Evolutionary conservation across 2,113 vertebrate species (phyloP), one percentile per base, ranked within the genome.

Genomic region (Psophia crepitans): DNA sequence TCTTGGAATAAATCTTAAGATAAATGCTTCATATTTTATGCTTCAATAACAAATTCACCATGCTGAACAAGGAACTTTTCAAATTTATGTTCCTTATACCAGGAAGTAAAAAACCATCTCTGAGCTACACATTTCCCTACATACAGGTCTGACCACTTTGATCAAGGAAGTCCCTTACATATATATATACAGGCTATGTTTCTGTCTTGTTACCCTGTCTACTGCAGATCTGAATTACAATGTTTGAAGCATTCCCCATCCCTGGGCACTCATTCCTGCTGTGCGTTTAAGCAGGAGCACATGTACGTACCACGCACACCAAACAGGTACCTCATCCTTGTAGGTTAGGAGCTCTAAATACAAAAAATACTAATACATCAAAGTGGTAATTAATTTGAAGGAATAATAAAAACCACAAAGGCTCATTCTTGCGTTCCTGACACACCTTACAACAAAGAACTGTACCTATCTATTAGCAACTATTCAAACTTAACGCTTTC

Each of bases 111-210:
- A 81, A 78, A 39, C 35, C 17, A 70, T 28, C 24, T 82, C 76
- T 41, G 28, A 60, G 60, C 37, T 63, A 37, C 27, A 39, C 8
- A 18, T 83, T 81, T 66, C 49, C 22, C 43, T 9, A 53, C 5
- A 28, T 3, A 54, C 20, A 39, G 17, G 60, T 88, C 57, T 84
- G 43, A 49, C 4, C 28, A 82, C 32, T 33, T n/a, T 16, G 27
- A 66, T 33, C 17, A 63, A 73, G 53, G 4, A 41, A 41, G 5
- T 32, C 19, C 14, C 41, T 58, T 77, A 22, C 21, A 12, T 3
- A 26, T 0, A 32, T 77, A 22, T 19, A 12, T 3, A 26, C 0
- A 32, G 41, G 12, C 22, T 14, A 18, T 2, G 10, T 14, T 77
- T n/a, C 13, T 30, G n/a, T n/a, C 43, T 54, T 39, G 7, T 68